Percentiles rank a stretch among this genome's conserved stretches.
phyloP scores from a whole-genome alignment of 2,888 invertebrate genomes.

The Erpobdella octoculata region DNA sequence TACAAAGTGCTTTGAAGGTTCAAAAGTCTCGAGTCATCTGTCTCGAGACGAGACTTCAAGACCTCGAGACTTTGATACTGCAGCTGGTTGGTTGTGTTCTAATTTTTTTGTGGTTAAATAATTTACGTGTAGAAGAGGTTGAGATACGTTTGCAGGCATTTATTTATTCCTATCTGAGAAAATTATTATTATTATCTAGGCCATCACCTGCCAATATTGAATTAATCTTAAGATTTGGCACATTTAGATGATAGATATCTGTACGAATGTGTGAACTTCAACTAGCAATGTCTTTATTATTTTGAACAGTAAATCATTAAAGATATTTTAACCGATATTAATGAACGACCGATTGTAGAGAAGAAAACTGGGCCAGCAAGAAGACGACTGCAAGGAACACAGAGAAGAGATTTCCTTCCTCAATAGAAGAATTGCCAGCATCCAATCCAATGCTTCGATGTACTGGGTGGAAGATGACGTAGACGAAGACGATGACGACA shows the following conservation, averaged over 20 bases:
- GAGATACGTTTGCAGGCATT: no score
- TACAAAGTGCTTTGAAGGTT: not conserved
- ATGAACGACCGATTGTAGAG: not conserved
- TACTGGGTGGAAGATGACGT: not conserved
- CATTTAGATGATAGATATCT: no score
- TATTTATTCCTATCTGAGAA: no score
- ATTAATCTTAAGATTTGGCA: no score
- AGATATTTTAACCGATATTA: not conserved
- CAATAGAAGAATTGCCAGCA: not conserved
- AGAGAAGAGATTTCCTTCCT: not conserved
- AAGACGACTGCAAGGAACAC: constrained; percentile 14
- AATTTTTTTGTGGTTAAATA: not conserved
- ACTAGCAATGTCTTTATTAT: not conserved
- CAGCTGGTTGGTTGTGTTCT: constrained; percentile 3
- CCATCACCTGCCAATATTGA: no score
- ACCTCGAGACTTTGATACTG: constrained; percentile 1
- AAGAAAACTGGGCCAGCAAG: not conserved
- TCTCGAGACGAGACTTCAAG: constrained; percentile 19
- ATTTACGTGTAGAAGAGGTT: no score
- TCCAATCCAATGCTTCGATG: not conserved
- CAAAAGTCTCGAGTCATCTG: constrained; percentile 14
- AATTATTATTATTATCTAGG: no score
- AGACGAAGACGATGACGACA: constrained; percentile 6
- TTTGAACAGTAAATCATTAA: not conserved
- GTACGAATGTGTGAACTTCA: not conserved